Base-by-base conservation (phyloP, 1,140 invertebrate species). In the Neodiprion fabricii region DNA sequence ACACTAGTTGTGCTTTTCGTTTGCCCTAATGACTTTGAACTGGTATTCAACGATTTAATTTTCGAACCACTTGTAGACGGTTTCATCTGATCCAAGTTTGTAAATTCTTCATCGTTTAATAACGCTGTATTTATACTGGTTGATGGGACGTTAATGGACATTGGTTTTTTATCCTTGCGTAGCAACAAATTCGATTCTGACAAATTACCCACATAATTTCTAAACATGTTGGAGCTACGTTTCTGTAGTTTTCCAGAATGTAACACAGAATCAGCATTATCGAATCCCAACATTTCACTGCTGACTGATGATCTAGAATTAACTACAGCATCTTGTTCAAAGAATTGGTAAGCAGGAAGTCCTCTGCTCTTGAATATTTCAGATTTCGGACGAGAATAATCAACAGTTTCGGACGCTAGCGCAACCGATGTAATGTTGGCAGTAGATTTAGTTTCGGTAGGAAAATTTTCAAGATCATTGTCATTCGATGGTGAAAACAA, bases 401-500 rank as follows among this genome's bases (percentile, higher is more conserved):
- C n/a, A 17, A 61, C n/a, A 61, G 53, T 14, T 61, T 61, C 53
- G 53, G 9, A 40, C 2, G 28, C 28, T 9, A 61, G 11, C 7
- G 53, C 3, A 12, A 4, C 53, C 11, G 53, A 11, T 17, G 53
- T 61, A 61, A 61, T 61, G 5, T 61, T 9, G 9, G 11, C 53
- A 61, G 53, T 14, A 12, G 53, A 61, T 17, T 61, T 61, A 17
- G 53, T 17, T 61, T 61, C n/a, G 5, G 11, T 9, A 17, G 11
- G 4, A 5, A 61, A 61, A 61, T 23, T 47, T 4, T 77, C 76
- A 66, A 77, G 71, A 61, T 76, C 78, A 49, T 67, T 67, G 69
- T 77, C 80, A 61, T 73, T 78, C 1, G 74, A 76, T 21, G 72
- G 66, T 9, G 82, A 78, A 67, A 84, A 85, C 7, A 87, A 66